Evolutionary conservation across 1,140 invertebrate species (phyloP).

Genomic region (Chymomyza costata): DNA sequence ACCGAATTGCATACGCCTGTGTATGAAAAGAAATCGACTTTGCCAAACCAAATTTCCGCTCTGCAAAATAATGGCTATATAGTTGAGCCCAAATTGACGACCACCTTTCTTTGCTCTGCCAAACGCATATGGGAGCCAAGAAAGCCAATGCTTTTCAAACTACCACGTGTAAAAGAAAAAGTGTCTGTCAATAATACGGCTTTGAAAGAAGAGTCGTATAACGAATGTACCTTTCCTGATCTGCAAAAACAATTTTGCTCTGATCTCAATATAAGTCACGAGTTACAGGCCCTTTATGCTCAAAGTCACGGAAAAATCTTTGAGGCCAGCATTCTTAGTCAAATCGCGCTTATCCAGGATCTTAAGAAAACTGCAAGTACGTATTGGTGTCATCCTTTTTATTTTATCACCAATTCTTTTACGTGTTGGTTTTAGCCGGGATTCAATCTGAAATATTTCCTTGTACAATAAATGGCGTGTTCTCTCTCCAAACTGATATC

Average conservation of each 20-base stretch:
- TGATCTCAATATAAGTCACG: conserved; percentile 28
- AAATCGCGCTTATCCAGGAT: conserved; percentile 25
- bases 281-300: conserved; percentile 12
- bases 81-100: too few species aligned
- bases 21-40: too few species aligned
- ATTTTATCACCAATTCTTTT: conserved; percentile 20
- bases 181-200: too few species aligned
- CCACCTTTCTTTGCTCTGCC: too few species aligned
- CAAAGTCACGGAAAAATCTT: neutral
- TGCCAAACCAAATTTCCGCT: too few species aligned
- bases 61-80: too few species aligned
- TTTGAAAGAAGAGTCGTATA: too few species aligned
- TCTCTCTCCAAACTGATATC: conserved; percentile 27
- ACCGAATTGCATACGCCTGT: too few species aligned
- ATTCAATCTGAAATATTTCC: conserved; percentile 76
- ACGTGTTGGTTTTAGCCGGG: conserved; percentile 75
- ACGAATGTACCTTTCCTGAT: too few species aligned
- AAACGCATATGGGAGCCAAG: too few species aligned
- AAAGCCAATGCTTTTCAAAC: too few species aligned
- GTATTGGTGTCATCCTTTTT: neutral
- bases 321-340: conserved; percentile 14
- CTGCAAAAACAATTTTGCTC: conserved; percentile 32
- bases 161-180: too few species aligned
- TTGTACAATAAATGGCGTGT: conserved; percentile 8
- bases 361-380: conserved; percentile 35